phyloP scores from a whole-genome alignment of 2,888 invertebrate genomes.

The Drosophila pegasa region DNA sequence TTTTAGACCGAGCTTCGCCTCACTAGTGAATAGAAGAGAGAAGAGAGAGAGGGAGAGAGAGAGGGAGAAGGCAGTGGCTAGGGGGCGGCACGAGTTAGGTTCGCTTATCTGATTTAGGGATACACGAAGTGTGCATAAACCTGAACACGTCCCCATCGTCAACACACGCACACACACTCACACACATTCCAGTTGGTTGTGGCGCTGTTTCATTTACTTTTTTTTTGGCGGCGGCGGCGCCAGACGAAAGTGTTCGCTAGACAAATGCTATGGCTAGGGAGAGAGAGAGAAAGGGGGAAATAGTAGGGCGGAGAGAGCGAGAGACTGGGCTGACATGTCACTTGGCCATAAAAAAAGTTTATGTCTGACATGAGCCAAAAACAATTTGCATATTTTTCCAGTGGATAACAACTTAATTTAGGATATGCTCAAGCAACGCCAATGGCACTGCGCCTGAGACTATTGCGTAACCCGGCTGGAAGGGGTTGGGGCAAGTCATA shows the following conservation, averaged over 20 bases:
- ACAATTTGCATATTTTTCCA: constrained; percentile 83
- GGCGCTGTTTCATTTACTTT: constrained; percentile 25
- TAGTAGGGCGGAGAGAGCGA: constrained; percentile 13
- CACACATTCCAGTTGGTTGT: constrained; percentile 21
- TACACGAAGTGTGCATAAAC: constrained; percentile 66
- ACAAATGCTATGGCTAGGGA: constrained; percentile 53
- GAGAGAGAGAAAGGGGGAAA: not conserved
- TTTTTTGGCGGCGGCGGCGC: constrained; percentile 56
- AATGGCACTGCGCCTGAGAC: constrained; percentile 6
- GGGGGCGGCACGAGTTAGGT: constrained; percentile 25
- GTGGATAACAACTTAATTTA: constrained; percentile 83
- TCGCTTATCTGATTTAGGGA: constrained; percentile 65
- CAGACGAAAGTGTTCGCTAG: constrained; percentile 73
- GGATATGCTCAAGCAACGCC: constrained; percentile 48
- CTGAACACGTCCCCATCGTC: constrained; percentile 41
- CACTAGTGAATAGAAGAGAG: not conserved
- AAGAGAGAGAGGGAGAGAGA: not conserved
- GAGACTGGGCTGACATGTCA: constrained; percentile 80
- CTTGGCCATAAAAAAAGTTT: constrained; percentile 83
- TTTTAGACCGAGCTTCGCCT: constrained; percentile 44
- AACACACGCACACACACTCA: constrained; percentile 22
- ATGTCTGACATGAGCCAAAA: constrained; percentile 83
- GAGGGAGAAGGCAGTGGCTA: not conserved
- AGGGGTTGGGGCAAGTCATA: not conserved
- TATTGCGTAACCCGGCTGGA: constrained; percentile 33